Evolutionary conservation across 2,113 vertebrate species (phyloP), one percentile per base, ranked within the genome.

Genomic region (Damaliscus lunatus): DNA sequence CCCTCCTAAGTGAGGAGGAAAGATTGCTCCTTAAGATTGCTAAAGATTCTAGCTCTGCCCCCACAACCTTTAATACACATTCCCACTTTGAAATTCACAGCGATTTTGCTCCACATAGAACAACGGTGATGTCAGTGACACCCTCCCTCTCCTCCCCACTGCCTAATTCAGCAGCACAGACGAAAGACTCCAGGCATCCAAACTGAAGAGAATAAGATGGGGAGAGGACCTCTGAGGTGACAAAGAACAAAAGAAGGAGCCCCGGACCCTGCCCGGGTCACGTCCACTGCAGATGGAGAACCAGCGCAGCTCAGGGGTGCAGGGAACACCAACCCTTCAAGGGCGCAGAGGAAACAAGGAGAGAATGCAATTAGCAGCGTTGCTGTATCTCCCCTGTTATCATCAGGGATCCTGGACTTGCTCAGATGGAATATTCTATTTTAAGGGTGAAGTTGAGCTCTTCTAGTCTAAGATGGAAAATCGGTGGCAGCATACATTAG

Each of bases 361-460:
- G 80, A 98, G 91, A 78, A 36, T n/a, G 96, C 94, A 96, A 97
- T 97, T 87, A 97, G 82, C 96, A 53, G 1, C 14, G 78, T 85
- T 40, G 2, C 96, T 17, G 14, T 16, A 60, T 92, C 97, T 92
- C 1, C 60, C 93, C 97, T 91, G 91, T 64, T 92, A 88, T 29
- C 97, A 50, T 57, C 31, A 81, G 83, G 93, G 97, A 93, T 71
- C 92, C 43, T 91, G 97, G 90, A 93, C 81, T 94, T 74, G 29
- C 91, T 97, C 92, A 91, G 80, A 89, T 6, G 84, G 95, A 88
- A 97, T 92, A 88, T 93, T 97, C 97, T 97, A 94, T 98, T 97
- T 98, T 94, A 86, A 97, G 97, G 96, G 33, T 3, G 50, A 80
- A 83, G 84, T 16, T 10, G 83, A 96, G 96, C 71, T 98, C 71